Conservation (phyloP, 2,113 vertebrate species). For the Castor canadensis region DNA sequence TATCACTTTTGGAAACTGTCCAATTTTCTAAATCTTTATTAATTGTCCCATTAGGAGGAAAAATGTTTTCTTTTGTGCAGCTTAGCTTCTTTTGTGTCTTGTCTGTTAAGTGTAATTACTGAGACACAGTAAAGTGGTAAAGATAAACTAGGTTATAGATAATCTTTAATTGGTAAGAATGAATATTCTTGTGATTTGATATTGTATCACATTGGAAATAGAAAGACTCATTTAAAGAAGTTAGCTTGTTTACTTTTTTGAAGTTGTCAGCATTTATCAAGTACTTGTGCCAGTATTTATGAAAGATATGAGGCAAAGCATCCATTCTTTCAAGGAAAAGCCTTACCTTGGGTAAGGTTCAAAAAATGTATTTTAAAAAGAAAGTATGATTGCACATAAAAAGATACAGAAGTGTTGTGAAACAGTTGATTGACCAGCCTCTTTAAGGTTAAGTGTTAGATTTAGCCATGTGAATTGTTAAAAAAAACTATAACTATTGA, state of each 20-base stretch:
- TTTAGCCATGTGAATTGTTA: background rate
- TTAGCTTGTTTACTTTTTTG: background rate
- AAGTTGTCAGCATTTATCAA: background rate
- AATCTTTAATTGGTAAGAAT: conserved; percentile 82
- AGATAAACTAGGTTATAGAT: conserved; percentile 77
- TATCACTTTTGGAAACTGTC: conserved; percentile 69
- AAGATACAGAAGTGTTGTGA: background rate
- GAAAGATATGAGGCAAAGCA: background rate
- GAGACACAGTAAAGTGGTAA: conserved; percentile 82
- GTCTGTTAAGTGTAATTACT: conserved; percentile 82
- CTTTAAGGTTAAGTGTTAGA: background rate
- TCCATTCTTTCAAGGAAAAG: background rate
- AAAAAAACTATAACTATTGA: background rate
- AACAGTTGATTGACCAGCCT: background rate
- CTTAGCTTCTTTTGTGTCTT: conserved; percentile 83
- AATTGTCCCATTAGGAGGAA: conserved; percentile 58
- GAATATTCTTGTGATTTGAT: background rate
- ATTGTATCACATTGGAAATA: background rate
- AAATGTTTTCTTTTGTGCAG: conserved; percentile 77
- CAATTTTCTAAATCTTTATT: conserved; percentile 71
- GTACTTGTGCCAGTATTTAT: background rate
- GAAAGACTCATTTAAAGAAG: background rate
- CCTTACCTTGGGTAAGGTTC: conserved; percentile 3
- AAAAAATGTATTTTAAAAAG: background rate
- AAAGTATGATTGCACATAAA: background rate